Evolutionary conservation across 2,113 vertebrate genomes (phyloP).

Genomic region (Cyanoderma ruficeps): DNA sequence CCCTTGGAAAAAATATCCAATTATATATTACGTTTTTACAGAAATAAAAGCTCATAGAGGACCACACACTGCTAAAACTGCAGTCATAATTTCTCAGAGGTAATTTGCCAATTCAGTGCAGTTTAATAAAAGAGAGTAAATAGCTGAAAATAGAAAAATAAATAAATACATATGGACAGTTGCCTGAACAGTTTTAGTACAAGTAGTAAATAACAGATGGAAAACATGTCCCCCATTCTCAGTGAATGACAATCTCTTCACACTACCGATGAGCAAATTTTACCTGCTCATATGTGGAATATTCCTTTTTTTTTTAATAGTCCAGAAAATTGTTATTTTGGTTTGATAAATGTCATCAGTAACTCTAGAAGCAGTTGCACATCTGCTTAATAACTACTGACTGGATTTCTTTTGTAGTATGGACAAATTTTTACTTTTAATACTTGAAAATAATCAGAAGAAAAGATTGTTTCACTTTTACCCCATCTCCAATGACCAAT

Average conservation of each 20-base stretch:
- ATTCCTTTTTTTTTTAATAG: not conserved
- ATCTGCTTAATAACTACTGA: not conserved
- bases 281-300: not conserved
- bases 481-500: not conserved
- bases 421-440: not conserved
- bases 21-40: not conserved
- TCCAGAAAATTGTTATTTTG: not conserved
- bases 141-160: not conserved
- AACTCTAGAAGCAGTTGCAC: not conserved
- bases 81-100: not conserved
- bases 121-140: not conserved
- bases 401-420: not conserved
- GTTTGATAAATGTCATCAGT: not conserved
- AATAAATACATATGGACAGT: not conserved
- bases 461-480: not conserved
- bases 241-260: not conserved
- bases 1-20: not conserved
- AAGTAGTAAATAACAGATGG: conserved; percentile 7
- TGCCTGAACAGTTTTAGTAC: not conserved
- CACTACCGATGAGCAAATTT: not conserved
- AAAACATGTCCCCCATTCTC: not conserved
- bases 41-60: not conserved
- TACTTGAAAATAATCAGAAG: not conserved
- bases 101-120: not conserved
- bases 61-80: not conserved